These are phyloP conservation scores for Neosilurus hyrtlii DNA, from an alignment of 2,797 vertebrate genomes.

Conservation along the genomic window DNA sequence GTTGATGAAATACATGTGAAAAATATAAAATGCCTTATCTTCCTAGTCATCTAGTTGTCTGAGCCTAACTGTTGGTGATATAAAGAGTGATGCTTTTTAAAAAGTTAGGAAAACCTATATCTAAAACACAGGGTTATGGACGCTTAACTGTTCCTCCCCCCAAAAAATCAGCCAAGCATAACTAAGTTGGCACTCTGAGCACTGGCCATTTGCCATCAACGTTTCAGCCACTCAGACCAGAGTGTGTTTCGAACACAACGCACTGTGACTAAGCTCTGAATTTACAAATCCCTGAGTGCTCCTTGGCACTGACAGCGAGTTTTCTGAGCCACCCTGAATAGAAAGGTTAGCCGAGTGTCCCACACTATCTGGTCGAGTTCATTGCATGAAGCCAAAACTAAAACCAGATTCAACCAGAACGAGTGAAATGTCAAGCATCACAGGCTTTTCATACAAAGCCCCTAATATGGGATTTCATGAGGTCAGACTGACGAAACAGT, in stretches of 20 bases:
- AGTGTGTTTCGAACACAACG: conserved; percentile 12
- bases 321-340: conserved; percentile 12
- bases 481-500: background rate
- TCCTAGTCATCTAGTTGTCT: background rate
- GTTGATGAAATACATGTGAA: background rate
- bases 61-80: background rate
- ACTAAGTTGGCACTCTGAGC: conserved; percentile 6
- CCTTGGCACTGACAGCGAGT: background rate
- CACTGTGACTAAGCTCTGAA: conserved; percentile 24
- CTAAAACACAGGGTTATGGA: background rate
- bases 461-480: conserved; percentile 13
- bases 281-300: conserved; percentile 17
- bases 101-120: background rate
- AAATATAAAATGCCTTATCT: background rate
- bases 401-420: conserved; percentile 26
- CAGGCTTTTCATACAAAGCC: conserved; percentile 17
- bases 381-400: background rate
- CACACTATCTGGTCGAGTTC: conserved; percentile 21
- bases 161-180: background rate
- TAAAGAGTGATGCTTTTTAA: background rate
- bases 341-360: conserved; percentile 33
- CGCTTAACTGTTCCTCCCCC: background rate
- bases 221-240: conserved; percentile 12
- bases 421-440: background rate
- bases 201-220: conserved; percentile 21